Percentiles rank a stretch among this genome's conserved stretches.
Evolutionary conservation across 2,888 invertebrate species (phyloP).

Genomic region (Sinotaia quadrata): DNA sequence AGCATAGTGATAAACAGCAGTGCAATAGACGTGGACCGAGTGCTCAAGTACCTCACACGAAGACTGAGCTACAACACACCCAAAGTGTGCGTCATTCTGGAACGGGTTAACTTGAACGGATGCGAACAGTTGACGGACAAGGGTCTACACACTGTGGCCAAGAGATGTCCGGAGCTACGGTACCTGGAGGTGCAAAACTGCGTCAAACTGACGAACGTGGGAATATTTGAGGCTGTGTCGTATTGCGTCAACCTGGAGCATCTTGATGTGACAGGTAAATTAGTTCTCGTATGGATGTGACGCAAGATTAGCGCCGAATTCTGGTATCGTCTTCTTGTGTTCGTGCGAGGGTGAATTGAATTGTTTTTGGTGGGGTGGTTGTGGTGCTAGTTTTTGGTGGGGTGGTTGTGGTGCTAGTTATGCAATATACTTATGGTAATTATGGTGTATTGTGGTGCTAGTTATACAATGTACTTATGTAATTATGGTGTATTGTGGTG

Average conservation of each 20-base stretch:
- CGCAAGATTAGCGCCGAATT: too few relatives aligned
- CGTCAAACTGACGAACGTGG: conserved; percentile 82
- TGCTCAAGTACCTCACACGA: conserved; percentile 76
- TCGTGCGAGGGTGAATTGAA: too few relatives aligned
- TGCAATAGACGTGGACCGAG: conserved; percentile 79
- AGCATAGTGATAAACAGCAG: conserved; percentile 79
- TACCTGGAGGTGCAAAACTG: conserved; percentile 86
- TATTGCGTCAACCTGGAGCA: conserved; percentile 87
- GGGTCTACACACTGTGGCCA: conserved; percentile 83
- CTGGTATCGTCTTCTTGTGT: too few relatives aligned
- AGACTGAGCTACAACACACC: conserved; percentile 80
- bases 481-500: too few relatives aligned
- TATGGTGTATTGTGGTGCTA: too few relatives aligned
- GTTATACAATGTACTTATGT: too few relatives aligned
- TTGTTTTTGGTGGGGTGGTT: too few relatives aligned
- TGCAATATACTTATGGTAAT: too few relatives aligned
- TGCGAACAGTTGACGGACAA: conserved; percentile 84
- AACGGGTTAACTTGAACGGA: conserved; percentile 79
- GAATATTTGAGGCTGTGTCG: conserved; percentile 84
- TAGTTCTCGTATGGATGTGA: too few relatives aligned
- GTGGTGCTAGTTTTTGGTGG: too few relatives aligned
- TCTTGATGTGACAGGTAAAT: conserved; percentile 86
- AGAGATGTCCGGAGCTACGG: conserved; percentile 86
- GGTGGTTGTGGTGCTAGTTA: too few relatives aligned
- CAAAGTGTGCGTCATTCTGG: conserved; percentile 79